Evolutionary conservation across 2,113 vertebrate species (phyloP), one percentile per base, ranked within the genome.

Genomic region (Globicephala melas): DNA sequence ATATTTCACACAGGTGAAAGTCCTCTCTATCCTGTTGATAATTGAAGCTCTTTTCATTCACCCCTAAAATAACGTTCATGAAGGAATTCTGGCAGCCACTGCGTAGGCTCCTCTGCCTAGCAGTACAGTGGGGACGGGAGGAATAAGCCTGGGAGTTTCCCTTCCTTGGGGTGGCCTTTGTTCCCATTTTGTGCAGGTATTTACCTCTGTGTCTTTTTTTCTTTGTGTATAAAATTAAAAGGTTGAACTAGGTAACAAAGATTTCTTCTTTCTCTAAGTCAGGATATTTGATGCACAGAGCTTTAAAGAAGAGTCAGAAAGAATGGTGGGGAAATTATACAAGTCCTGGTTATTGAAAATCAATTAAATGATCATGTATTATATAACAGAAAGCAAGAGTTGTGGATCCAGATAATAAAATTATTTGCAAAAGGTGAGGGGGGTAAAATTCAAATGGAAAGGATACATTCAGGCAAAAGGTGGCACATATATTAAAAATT

Each of bases 21-120:
- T 26, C 26, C 12, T 81, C 89, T 60, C 41, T 77, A 3, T 44
- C 53, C 38, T 85, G 44, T 11, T 83, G 53, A 87, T 71, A 28
- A 21, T 13, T 17, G 74, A 67, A 20, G 23, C 13, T 68, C 26
- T 63, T 65, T 60, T 44, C 31, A 12, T 70, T 65, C 8, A 18
- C 63, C 15, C 41, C 60, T 67, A 26, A 50, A 38, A 36, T 17
- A 15, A 8, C 3, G 1, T 38, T 23, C 36, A 1, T 5, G 5
- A 41, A n/a, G 50, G 33, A 86, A 47, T 65, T 68, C 47, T 26
- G 12, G n/a, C 31, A 5, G 5, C 12, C 12, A 26, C 63, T 5
- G 47, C 0, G 5, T 33, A 11, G 33, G 2, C 10, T 62, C 9
- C 21, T n/a, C 12, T 26, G 26, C 8, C 0, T 0, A 10, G 10